Percentiles rank a stretch among this genome's conserved stretches.
Conservation (phyloP, 2,888 invertebrate species). For the Agrochola circellaris region DNA sequence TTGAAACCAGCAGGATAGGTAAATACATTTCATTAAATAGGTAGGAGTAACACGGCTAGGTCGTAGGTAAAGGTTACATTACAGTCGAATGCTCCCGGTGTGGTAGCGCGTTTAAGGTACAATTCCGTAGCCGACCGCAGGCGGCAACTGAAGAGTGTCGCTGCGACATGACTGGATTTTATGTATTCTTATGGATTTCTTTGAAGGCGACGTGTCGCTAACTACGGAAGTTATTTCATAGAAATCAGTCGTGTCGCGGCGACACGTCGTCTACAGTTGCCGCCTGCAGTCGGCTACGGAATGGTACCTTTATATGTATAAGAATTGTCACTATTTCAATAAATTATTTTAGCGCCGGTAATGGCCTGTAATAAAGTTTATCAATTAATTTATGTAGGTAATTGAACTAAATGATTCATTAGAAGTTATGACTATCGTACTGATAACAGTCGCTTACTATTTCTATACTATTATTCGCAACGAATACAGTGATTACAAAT, state of each 20-base stretch:
- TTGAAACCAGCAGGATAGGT: background rate
- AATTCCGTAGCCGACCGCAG: no score
- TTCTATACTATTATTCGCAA: background rate
- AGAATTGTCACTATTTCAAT: background rate
- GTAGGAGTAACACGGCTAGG: background rate
- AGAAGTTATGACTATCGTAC: background rate
- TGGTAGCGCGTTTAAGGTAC: background rate
- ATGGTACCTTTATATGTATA: background rate
- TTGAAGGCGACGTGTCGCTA: no score
- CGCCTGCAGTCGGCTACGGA: no score
- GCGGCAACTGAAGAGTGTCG: no score
- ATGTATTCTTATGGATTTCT: no score
- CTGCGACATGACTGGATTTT: no score
- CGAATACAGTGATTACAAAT: slow-evolving; percentile 9
- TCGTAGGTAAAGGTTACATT: background rate
- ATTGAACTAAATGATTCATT: slow-evolving; percentile 25
- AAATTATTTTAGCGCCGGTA: slow-evolving; percentile 4
- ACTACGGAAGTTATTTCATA: no score
- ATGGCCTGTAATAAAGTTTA: slow-evolving; percentile 25
- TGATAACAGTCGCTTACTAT: slow-evolving; percentile 36
- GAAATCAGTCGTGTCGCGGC: no score
- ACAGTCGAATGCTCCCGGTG: background rate
- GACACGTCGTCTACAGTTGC: no score
- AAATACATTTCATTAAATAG: background rate
- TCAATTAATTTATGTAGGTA: slow-evolving; percentile 35